Evolutionary conservation across 2,888 invertebrate genomes (phyloP).

Genomic region (Stegana nigrithorax): DNA sequence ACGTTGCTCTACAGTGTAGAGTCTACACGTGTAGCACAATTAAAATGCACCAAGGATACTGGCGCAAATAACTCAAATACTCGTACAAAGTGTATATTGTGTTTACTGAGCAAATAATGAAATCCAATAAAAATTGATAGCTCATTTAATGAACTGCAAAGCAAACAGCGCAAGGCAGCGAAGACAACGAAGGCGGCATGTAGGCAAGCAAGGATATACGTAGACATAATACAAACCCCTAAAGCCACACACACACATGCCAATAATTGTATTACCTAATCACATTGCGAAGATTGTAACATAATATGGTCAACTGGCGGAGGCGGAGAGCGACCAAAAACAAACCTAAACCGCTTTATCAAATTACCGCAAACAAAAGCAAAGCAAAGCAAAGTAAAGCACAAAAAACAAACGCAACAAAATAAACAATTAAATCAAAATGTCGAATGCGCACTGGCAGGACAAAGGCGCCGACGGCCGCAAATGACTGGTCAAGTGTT

Average conservation of each 20-base stretch:
- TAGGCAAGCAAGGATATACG: too few species aligned
- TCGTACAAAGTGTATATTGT: background rate
- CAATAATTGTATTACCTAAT: conserved; percentile 17
- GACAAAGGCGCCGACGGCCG: conserved; percentile 6
- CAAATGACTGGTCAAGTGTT: background rate
- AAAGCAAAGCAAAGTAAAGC: too few species aligned
- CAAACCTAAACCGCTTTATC: conserved; percentile 34
- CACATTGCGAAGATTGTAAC: conserved; percentile 3
- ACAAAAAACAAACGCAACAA: conserved; percentile 54
- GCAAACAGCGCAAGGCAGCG: background rate
- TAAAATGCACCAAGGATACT: too few species aligned
- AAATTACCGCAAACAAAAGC: conserved; percentile 45
- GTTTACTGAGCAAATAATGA: background rate
- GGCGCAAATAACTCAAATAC: too few species aligned
- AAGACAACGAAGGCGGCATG: background rate
- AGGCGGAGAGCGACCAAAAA: background rate
- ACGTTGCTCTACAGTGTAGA: too few species aligned
- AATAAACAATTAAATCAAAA: conserved; percentile 56
- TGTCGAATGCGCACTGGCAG: conserved; percentile 19
- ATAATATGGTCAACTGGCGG: background rate
- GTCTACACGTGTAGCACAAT: too few species aligned
- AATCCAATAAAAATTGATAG: conserved; percentile 8
- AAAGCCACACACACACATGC: background rate
- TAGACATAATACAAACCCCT: background rate
- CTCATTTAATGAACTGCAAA: conserved; percentile 9